Base-by-base conservation (phyloP, 2,797 vertebrate species). In the Poecilia wingei region DNA sequence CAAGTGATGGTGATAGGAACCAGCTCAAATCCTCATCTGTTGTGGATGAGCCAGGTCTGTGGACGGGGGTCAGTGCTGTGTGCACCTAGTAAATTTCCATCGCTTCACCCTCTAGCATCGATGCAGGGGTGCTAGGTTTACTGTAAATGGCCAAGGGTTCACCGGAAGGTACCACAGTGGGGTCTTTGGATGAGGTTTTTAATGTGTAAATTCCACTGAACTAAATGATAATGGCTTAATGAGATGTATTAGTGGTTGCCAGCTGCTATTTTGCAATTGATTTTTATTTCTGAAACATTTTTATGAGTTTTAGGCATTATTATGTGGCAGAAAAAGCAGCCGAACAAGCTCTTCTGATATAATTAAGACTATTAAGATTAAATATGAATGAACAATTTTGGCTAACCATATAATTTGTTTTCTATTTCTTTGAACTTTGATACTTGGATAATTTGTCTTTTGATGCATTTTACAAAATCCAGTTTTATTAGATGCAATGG, bases 1-100 rank as follows among this genome's bases (percentile, higher is more conserved):
- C 92, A 91, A 94, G 93, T 94, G 92, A 95, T 93, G 91, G 94
- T 92, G 94, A 94, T 93, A 92, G 92, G 90, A 93, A 92, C 93
- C 92, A 93, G 94, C 89, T 90, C 84, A 86, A 88, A 85, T 83
- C 80, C 90, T 92, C 93, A 94, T 94, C 91, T 92, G 92, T 92
- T 92, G 81, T 79, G 76, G 92, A 94, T 91, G 88, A 92, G 84
- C 80, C 78, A 74, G 80, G 86, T 90, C 86, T 90, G 75, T 83
- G 47, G 83, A 86, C 84, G 75, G 89, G 91, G 90, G 90, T 92
- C 92, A 90, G 74, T n/a, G 39, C 74, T 69, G 75, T 75, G 80
- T 78, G 84, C 69, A 82, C 83, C 64, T 75, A 92, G 89, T 93
- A 91, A 76, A 92, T 93, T 92, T 93, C 88, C 84, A 92, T 87